Evolutionary conservation across 2,113 vertebrate species (phyloP).

Genomic region (Larimichthys polyactis): DNA sequence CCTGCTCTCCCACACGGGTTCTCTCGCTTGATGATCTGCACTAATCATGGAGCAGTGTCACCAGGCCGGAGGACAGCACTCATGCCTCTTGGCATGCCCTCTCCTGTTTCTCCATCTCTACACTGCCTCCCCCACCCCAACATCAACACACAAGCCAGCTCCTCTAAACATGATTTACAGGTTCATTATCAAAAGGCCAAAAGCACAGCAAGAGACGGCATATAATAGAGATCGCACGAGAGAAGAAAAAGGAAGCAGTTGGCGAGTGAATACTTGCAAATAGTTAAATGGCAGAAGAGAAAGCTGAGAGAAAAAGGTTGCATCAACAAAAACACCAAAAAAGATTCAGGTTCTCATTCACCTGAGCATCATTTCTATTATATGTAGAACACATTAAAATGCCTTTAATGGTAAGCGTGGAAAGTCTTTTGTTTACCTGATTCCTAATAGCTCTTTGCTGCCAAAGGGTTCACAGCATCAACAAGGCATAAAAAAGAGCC

Average conservation of each 20-base stretch:
- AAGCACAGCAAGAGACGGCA: slow-evolving; percentile 20
- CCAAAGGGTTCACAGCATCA: not conserved
- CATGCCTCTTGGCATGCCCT: not conserved
- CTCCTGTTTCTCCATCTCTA: not conserved
- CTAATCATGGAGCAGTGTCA: slow-evolving; percentile 21
- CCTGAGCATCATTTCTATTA: not conserved
- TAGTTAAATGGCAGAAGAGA: not conserved
- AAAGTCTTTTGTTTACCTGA: not conserved
- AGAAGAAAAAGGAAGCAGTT: not conserved
- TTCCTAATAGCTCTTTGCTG: not conserved
- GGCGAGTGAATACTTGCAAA: not conserved
- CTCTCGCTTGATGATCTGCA: slow-evolving; percentile 43
- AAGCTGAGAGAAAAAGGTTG: not conserved
- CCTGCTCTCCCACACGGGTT: slow-evolving; percentile 27
- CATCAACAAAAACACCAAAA: not conserved
- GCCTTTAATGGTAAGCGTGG: not conserved
- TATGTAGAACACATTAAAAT: not conserved
- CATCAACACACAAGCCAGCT: slow-evolving; percentile 7
- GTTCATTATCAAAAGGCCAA: slow-evolving; percentile 58
- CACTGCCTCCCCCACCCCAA: slow-evolving; percentile 6
- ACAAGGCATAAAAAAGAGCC: not conserved
- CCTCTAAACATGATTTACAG: slow-evolving; percentile 57
- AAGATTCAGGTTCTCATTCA: not conserved
- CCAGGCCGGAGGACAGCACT: not conserved
- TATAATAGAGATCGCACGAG: not conserved